Conservation (phyloP, 30 jellyfish, hydroid and myxozoan genomes). For the Chironex yamaguchii region DNA sequence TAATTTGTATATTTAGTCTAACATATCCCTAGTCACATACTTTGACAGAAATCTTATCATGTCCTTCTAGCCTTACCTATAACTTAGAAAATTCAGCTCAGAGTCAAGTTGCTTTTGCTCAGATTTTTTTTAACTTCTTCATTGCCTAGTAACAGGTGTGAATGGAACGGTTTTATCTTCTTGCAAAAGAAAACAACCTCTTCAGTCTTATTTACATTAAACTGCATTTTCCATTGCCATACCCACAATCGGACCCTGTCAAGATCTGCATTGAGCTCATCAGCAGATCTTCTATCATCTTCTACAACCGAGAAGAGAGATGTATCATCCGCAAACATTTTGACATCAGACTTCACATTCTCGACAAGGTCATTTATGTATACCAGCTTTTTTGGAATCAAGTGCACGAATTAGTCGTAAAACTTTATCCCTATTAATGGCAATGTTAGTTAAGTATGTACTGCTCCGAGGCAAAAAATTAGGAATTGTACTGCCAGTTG, state of each 20-base stretch:
- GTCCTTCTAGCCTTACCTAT: constrained; percentile 6
- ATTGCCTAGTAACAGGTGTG: constrained; percentile 20
- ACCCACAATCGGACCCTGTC: constrained; percentile 10
- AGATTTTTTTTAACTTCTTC: neutral
- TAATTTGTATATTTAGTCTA: constrained; percentile 13
- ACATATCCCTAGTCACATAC: no score
- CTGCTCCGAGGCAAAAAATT: constrained; percentile 16
- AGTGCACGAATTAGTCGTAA: constrained; percentile 40
- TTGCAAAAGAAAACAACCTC: constrained; percentile 7
- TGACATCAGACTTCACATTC: constrained; percentile 7
- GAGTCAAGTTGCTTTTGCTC: constrained; percentile 19
- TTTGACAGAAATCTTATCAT: neutral
- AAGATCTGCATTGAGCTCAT: neutral
- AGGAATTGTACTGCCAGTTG: constrained; percentile 37
- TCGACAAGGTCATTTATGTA: constrained; percentile 1
- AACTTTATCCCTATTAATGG: neutral
- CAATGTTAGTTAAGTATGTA: neutral
- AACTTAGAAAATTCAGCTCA: constrained; percentile 5
- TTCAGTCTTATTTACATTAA: constrained; percentile 1
- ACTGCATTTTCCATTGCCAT: no score
- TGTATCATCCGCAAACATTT: constrained; percentile 33
- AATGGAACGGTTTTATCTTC: constrained; percentile 16
- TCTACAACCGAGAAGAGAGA: constrained; percentile 1
- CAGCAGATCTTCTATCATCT: constrained; percentile 30
- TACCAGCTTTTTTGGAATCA: constrained; percentile 49